A percentile compares a stretch with the other conserved stretches of the same genome.
phyloP scores from a whole-genome alignment of 2,797 vertebrate genomes.

The Manis crassicaudata region DNA sequence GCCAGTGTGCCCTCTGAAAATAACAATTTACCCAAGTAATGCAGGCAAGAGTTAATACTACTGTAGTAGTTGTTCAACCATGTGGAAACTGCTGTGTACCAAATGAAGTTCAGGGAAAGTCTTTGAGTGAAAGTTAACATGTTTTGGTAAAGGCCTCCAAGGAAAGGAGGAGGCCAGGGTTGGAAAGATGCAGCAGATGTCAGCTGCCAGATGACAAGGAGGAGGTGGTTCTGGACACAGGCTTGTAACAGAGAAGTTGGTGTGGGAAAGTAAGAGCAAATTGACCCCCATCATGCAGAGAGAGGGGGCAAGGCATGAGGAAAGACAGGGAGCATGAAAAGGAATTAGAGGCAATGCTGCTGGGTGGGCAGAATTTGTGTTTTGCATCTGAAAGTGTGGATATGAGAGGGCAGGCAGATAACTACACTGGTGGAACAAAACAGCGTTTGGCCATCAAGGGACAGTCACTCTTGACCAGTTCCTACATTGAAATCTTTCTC shows the following conservation, averaged over 20 bases:
- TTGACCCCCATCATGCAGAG: conserved; percentile 44
- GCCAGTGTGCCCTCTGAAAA: conserved; percentile 39
- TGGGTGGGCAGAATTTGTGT: neutral
- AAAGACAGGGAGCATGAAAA: conserved; percentile 35
- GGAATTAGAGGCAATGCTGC: neutral
- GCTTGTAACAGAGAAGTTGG: conserved; percentile 57
- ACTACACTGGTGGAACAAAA: neutral
- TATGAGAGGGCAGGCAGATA: neutral
- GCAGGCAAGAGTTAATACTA: neutral
- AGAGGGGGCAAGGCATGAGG: conserved; percentile 56
- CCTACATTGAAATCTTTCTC: neutral
- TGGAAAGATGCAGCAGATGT: conserved; percentile 45
- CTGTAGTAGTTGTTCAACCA: neutral
- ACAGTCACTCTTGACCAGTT: neutral
- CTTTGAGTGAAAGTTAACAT: conserved; percentile 51
- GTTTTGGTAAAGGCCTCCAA: conserved; percentile 41
- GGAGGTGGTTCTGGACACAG: conserved; percentile 70
- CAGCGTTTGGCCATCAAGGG: neutral
- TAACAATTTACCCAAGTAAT: conserved; percentile 47
- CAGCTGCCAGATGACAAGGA: conserved; percentile 71
- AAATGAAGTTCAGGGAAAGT: conserved; percentile 34
- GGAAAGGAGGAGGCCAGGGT: conserved; percentile 26
- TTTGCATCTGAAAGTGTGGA: neutral
- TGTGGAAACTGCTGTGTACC: conserved; percentile 26
- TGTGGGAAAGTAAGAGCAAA: conserved; percentile 72